Conservation (phyloP, 2,888 invertebrate species). For the Thera obeliscata region DNA sequence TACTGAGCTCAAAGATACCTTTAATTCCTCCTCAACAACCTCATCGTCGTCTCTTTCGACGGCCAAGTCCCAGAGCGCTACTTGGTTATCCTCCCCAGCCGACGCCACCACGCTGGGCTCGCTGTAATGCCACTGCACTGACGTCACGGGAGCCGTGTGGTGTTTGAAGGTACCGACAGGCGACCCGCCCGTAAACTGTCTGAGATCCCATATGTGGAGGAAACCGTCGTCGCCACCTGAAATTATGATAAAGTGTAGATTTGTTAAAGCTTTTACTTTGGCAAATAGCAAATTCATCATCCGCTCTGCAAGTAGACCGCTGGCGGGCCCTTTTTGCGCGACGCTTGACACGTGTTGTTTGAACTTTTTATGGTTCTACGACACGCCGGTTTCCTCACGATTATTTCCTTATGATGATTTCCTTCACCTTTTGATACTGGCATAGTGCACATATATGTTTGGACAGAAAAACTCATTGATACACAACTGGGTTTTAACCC, state of each 20-base stretch:
- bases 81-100: slow-evolving; percentile 96
- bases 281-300: neutral
- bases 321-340: too few species aligned
- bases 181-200: slow-evolving; percentile 90
- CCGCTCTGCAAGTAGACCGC: too few species aligned
- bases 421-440: too few species aligned
- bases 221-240: slow-evolving; percentile 98
- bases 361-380: too few species aligned
- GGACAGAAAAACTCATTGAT: too few species aligned
- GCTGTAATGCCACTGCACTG: slow-evolving; percentile 98
- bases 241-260: slow-evolving; percentile 27
- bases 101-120: slow-evolving; percentile 98
- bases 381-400: too few species aligned
- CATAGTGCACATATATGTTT: too few species aligned
- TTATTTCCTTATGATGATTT: too few species aligned
- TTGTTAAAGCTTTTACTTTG: neutral
- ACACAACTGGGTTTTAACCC: too few species aligned
- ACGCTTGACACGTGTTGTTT: too few species aligned
- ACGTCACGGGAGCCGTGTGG: slow-evolving; percentile 96
- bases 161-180: slow-evolving; percentile 98
- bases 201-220: slow-evolving; percentile 97
- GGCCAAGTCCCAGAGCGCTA: slow-evolving; percentile 98
- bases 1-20: slow-evolving; percentile 52
- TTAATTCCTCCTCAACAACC: slow-evolving; percentile 81
- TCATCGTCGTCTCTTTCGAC: slow-evolving; percentile 91